Base-by-base conservation (phyloP, 2,888 invertebrate genomes). In the Resseliella maxima region DNA sequence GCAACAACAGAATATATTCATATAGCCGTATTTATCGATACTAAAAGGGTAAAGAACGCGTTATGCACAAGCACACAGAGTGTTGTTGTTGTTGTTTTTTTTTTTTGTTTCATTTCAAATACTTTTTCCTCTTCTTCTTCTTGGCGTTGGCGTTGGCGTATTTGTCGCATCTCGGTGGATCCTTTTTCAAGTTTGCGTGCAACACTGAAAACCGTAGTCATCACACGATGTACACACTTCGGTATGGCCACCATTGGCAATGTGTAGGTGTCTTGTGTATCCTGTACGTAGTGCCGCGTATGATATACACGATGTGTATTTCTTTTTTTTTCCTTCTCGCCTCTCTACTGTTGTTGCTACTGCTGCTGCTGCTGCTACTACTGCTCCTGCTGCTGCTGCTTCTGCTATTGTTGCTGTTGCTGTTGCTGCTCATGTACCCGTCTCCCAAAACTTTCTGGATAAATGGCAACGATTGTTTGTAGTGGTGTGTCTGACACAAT, bases 401-500 rank as follows among this genome's bases (percentile, higher is more conserved):
- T 24, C 59, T 59, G 46, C 59, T 24, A 12, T 24, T 27, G 27
- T 24, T 59, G 24, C 27, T 18, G 15, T 18, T 50, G 18, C n/a
- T 59, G 24, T 24, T 59, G 59, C 27, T 27, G 24, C 18, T 59
- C 59, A 45, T 45, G 59, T 24, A 24, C 24, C 24, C 27, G 59
- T 27, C 59, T 6, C 18, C 27, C 31, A 15, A 72, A 31, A n/a
- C 35, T 72, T 72, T 35, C 15, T 83, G 81, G 15, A 38, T 38
- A 12, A 12, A 38, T 21, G 83, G 83, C 72, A n/a, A 0, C 31
- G 38, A n/a, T 2, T 38, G 2, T 2, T 1, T 83, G 38, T 83
- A 38, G 83, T 83, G 41, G 38, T 83, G 83, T 83, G 83, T 83
- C 83, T 83, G 83, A 83, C 83, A 83, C 83, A 83, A 83, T 83